Evolutionary conservation across 2,797 vertebrate species (phyloP).

Genomic region (Synanceia verrucosa): DNA sequence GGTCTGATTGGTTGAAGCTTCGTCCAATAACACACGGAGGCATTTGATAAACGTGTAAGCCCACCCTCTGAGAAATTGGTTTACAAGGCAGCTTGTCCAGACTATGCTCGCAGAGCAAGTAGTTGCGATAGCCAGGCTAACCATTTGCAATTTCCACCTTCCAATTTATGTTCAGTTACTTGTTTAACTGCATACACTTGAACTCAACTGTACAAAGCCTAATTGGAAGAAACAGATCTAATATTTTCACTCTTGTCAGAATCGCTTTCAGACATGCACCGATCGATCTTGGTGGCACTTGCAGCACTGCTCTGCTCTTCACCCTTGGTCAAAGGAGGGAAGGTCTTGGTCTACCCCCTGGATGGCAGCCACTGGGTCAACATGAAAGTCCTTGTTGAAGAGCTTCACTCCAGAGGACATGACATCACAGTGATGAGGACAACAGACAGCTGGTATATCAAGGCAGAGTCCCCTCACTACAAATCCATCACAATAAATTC

Average conservation of each 20-base stretch:
- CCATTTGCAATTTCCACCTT: not conserved
- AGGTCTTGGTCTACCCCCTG: constrained; percentile 58
- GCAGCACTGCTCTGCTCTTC: constrained; percentile 33
- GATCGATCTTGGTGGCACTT: not conserved
- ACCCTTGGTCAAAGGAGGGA: constrained; percentile 37
- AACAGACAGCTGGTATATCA: constrained; percentile 65
- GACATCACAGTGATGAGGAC: constrained; percentile 58
- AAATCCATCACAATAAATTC: constrained; percentile 38
- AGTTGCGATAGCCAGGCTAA: too few species aligned
- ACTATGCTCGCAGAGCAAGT: too few species aligned
- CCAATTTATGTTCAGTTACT: not conserved
- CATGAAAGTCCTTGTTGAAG: constrained; percentile 67
- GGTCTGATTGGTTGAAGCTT: too few species aligned
- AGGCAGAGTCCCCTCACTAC: constrained; percentile 56
- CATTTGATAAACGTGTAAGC: too few species aligned
- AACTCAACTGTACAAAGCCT: not conserved
- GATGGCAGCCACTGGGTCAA: constrained; percentile 78
- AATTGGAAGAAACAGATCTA: not conserved
- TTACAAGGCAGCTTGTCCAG: too few species aligned
- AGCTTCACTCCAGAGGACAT: constrained; percentile 67
- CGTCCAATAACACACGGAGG: too few species aligned
- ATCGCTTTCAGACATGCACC: constrained; percentile 47
- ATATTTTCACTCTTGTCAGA: constrained; percentile 2
- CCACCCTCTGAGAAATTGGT: too few species aligned
- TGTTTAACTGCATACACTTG: not conserved